Conservation (phyloP, 2,888 invertebrate species). For the Folsomia candida region DNA sequence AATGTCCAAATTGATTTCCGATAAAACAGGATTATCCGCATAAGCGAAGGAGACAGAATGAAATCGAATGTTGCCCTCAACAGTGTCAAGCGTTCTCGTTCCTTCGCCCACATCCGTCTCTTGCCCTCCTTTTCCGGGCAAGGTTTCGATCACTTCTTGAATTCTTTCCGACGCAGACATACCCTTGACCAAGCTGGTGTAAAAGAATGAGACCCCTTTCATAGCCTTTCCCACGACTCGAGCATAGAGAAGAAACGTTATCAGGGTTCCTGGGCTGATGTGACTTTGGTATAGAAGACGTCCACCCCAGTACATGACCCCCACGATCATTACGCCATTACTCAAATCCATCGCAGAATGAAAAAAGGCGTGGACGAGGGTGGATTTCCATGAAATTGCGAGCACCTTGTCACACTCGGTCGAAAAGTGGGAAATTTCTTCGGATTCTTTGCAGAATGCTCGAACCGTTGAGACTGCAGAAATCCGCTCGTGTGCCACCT, state of each 20-base stretch:
- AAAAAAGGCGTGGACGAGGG: not conserved
- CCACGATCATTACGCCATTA: conserved; percentile 78
- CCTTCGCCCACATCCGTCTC: conserved; percentile 66
- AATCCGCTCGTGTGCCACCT: conserved; percentile 86
- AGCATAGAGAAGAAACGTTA: conserved; percentile 90
- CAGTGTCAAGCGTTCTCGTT: conserved; percentile 42
- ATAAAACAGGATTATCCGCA: conserved; percentile 66
- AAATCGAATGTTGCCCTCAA: conserved; percentile 72
- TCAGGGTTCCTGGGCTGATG: conserved; percentile 80
- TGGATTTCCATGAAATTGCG: too few species aligned
- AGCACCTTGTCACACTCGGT: too few species aligned
- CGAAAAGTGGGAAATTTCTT: conserved; percentile 59
- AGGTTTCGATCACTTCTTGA: not conserved
- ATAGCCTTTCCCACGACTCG: conserved; percentile 78
- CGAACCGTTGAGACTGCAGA: conserved; percentile 90
- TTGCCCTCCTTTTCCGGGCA: too few species aligned
- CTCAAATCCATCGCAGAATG: not conserved
- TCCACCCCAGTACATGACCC: conserved; percentile 89
- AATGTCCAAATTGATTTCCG: conserved; percentile 66
- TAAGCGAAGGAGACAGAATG: conserved; percentile 72
- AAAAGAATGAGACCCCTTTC: not conserved
- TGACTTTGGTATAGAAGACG: conserved; percentile 76
- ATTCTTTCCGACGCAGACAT: not conserved
- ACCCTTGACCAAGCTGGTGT: conserved; percentile 61
- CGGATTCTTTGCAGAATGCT: conserved; percentile 82